Evolutionary conservation across 2,797 vertebrate genomes (phyloP).

Genomic region (Coluber constrictor): DNA sequence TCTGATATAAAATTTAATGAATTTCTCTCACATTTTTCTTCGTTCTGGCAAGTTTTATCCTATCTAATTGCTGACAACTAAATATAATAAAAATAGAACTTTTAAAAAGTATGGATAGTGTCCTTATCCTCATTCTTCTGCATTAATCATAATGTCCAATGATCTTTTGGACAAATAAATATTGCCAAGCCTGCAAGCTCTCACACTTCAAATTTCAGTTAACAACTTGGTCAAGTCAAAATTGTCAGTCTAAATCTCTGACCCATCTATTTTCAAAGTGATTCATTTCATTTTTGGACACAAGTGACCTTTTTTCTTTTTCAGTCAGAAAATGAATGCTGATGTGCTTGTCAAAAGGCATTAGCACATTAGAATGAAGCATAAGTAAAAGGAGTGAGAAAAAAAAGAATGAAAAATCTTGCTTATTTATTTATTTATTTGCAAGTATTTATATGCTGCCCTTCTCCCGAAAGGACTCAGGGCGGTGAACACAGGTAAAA

Average conservation of each 20-base stretch:
- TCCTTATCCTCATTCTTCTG: background rate
- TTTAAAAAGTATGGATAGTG: background rate
- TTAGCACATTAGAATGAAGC: background rate
- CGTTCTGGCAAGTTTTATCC: background rate
- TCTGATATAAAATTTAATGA: background rate
- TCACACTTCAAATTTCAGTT: slow-evolving; percentile 1
- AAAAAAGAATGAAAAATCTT: background rate
- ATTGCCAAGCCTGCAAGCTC: background rate
- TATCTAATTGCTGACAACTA: background rate
- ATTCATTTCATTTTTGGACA: slow-evolving; percentile 4
- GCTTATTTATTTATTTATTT: too few relatives aligned
- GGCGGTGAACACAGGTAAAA: too few relatives aligned
- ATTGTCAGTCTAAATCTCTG: background rate
- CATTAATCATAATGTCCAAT: background rate
- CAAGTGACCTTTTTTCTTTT: slow-evolving; percentile 13
- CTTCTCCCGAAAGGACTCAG: too few relatives aligned
- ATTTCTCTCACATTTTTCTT: background rate
- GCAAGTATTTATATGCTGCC: too few relatives aligned
- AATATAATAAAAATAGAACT: background rate
- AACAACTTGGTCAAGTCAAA: slow-evolving; percentile 6
- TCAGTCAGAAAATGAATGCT: slow-evolving; percentile 9
- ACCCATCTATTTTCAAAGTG: background rate
- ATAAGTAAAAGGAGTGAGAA: background rate
- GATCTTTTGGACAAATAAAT: background rate
- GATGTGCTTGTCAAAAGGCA: slow-evolving; percentile 17